A percentile compares a stretch with the other conserved stretches of the same genome.
Evolutionary conservation across 2,113 vertebrate genomes (phyloP).

Genomic region (Nettapus auritus): DNA sequence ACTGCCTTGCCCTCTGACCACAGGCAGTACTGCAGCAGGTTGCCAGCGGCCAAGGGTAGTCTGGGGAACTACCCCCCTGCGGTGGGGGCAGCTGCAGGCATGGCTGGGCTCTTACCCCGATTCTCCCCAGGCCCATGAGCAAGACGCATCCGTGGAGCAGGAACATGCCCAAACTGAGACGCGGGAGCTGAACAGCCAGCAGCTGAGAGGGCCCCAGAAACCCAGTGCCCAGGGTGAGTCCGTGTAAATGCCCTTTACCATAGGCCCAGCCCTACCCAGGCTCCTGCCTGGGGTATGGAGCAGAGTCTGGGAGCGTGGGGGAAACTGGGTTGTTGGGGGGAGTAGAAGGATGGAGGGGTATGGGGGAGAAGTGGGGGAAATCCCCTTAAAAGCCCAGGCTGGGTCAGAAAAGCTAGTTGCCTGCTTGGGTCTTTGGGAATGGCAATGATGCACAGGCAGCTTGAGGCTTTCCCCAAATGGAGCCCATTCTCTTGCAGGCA

Average conservation of each 20-base stretch:
- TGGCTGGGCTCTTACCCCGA: neutral
- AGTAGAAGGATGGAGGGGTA: fast-evolving
- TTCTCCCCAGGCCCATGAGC: slow-evolving; percentile 61
- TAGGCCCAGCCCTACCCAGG: neutral
- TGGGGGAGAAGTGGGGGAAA: neutral
- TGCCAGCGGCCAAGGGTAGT: neutral
- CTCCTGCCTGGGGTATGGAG: fast-evolving
- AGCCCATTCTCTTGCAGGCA: slow-evolving; percentile 47
- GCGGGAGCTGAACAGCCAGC: slow-evolving; percentile 63
- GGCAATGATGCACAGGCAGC: neutral
- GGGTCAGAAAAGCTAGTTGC: fast-evolving
- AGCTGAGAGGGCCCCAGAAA: slow-evolving; percentile 11
- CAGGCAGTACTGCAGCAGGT: neutral
- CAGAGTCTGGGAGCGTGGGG: neutral
- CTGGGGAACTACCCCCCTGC: too few species aligned
- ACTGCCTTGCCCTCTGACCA: neutral
- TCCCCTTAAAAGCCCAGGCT: neutral
- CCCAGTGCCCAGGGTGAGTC: slow-evolving; percentile 20
- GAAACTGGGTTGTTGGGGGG: too few species aligned
- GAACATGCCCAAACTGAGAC: slow-evolving; percentile 53
- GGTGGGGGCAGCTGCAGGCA: neutral
- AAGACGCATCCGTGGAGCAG: slow-evolving; percentile 60
- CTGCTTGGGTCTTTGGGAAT: neutral
- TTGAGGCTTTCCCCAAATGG: fast-evolving
- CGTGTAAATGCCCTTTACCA: fast-evolving